A percentile compares a stretch with the other conserved stretches of the same genome.
These are phyloP conservation scores for Drosophila nasuta DNA, from an alignment of 1,140 invertebrate species.

Conservation along the genomic window DNA sequence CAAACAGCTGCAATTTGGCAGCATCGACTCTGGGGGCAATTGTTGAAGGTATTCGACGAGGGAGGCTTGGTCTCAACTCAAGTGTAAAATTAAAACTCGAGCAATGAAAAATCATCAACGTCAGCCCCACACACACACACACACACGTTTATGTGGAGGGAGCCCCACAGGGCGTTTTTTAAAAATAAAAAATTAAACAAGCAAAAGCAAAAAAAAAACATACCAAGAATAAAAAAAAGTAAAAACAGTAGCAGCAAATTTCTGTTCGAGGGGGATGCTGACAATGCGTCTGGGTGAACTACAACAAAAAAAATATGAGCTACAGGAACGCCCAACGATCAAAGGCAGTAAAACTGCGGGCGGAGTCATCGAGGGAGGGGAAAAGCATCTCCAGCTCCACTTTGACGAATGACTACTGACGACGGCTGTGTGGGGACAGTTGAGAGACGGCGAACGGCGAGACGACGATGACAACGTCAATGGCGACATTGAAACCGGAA, in stretches of 20 bases:
- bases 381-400: slow-evolving; percentile 26
- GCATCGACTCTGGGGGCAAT: slow-evolving; percentile 22
- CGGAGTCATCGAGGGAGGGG: neutral
- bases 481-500: slow-evolving; percentile 80
- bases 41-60: slow-evolving; percentile 15
- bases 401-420: slow-evolving; percentile 62
- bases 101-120: slow-evolving; percentile 85
- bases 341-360: slow-evolving; percentile 77
- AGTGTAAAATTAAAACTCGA: slow-evolving; percentile 85
- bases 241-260: slow-evolving; percentile 68
- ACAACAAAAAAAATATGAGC: slow-evolving; percentile 66
- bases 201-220: slow-evolving; percentile 24
- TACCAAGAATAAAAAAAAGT: neutral
- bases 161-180: slow-evolving; percentile 36
- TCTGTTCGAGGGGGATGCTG: slow-evolving; percentile 53
- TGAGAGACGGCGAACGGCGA: neutral
- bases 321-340: slow-evolving; percentile 68
- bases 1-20: slow-evolving; percentile 22
- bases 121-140: slow-evolving; percentile 56
- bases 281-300: slow-evolving; percentile 50
- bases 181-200: slow-evolving; percentile 16
- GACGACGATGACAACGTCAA: slow-evolving; percentile 75
- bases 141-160: neutral
- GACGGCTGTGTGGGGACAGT: neutral
- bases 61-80: slow-evolving; percentile 71